These are phyloP conservation scores for Parapristionchus giblindavisi DNA, from an alignment of 2,888 invertebrate species.

Conservation along the genomic window DNA sequence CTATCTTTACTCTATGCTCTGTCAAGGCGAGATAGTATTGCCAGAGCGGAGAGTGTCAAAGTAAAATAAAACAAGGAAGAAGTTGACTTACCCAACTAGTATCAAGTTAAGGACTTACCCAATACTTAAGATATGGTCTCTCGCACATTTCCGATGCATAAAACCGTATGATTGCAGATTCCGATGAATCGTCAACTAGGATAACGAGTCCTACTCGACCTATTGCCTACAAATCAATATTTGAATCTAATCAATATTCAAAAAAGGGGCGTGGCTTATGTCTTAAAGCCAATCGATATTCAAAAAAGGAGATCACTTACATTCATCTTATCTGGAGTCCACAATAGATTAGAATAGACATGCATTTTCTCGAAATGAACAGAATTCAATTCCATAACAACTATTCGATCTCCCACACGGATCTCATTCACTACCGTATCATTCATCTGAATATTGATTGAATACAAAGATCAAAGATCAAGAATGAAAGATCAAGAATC, in stretches of 20 bases:
- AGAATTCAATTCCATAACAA: slow-evolving; percentile 3
- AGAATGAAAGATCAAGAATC: too few relatives aligned
- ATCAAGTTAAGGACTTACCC: slow-evolving; percentile 23
- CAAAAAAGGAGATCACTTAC: slow-evolving; percentile 11
- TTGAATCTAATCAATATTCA: neutral
- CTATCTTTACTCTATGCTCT: too few relatives aligned
- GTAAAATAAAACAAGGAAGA: too few relatives aligned
- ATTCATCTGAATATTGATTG: too few relatives aligned
- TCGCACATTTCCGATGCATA: slow-evolving; percentile 22
- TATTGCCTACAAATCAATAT: neutral
- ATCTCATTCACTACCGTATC: slow-evolving; percentile 9
- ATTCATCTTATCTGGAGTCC: slow-evolving; percentile 33
- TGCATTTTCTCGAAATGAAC: slow-evolving; percentile 30
- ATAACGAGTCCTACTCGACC: slow-evolving; percentile 26
- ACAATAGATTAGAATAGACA: slow-evolving; percentile 21
- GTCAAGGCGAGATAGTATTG: too few relatives aligned
- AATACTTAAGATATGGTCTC: slow-evolving; percentile 21
- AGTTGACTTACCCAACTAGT: too few relatives aligned
- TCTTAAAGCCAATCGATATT: neutral
- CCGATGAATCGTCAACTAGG: slow-evolving; percentile 5
- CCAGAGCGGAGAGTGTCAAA: too few relatives aligned
- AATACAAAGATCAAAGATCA: too few relatives aligned
- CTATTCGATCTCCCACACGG: neutral
- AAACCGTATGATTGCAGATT: slow-evolving; percentile 26
- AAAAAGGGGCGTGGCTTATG: neutral